Conservation (phyloP, 2,888 invertebrate species). For the Yponomeuta evonymella region DNA sequence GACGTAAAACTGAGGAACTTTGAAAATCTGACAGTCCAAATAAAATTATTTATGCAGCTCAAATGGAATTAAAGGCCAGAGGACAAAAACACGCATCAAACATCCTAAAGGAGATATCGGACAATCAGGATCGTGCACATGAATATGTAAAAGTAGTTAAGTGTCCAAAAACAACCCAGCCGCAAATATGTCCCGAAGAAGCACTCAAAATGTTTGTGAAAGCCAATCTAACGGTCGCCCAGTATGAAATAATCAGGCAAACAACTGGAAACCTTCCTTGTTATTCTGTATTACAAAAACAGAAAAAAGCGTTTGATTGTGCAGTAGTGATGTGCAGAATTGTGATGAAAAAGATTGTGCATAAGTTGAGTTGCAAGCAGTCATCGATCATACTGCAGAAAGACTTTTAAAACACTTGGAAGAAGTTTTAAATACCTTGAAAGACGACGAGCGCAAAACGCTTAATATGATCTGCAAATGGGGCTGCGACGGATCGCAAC, state of each 20-base stretch:
- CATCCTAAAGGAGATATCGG: slow-evolving; percentile 9
- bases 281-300: background rate
- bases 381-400: slow-evolving; percentile 1
- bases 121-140: background rate
- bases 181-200: slow-evolving; percentile 6
- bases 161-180: slow-evolving; percentile 8
- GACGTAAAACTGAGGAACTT: slow-evolving; percentile 2
- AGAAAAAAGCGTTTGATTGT: too few relatives aligned
- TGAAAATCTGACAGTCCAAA: slow-evolving; percentile 6
- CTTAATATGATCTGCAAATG: background rate
- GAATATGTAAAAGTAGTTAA: background rate
- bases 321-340: too few relatives aligned
- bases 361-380: background rate
- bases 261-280: slow-evolving; percentile 1
- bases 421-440: background rate
- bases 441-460: slow-evolving; percentile 2
- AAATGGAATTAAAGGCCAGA: slow-evolving; percentile 1
- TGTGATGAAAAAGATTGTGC: background rate
- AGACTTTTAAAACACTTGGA: slow-evolving; percentile 1
- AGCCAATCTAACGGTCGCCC: background rate
- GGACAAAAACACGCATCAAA: background rate
- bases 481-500: too few relatives aligned
- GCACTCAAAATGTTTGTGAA: slow-evolving; percentile 6
- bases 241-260: slow-evolving; percentile 9
- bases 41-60: slow-evolving; percentile 7